Conservation (phyloP, 2,888 invertebrate genomes). For the Rhodophaea formosa region DNA sequence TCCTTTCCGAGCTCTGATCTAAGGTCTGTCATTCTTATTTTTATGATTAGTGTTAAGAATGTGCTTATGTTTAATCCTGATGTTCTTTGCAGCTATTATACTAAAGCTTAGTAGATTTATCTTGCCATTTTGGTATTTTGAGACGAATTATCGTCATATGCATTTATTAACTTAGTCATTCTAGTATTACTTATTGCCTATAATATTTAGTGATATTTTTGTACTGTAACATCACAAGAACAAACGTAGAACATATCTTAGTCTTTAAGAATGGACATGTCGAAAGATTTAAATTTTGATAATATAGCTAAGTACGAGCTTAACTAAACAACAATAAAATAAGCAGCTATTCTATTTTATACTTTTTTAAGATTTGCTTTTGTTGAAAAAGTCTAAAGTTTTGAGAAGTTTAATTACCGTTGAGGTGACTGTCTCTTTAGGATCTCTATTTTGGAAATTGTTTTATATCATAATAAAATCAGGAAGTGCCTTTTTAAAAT, state of each 20-base stretch:
- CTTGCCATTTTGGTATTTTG: slow-evolving; percentile 11
- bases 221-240: not conserved
- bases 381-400: not conserved
- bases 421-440: not conserved
- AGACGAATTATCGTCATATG: not conserved
- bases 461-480: not conserved
- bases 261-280: not conserved
- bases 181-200: not conserved
- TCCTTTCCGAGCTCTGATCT: not conserved
- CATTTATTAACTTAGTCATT: slow-evolving; percentile 13
- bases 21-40: not conserved
- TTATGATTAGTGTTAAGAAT: not conserved
- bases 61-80: not conserved
- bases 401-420: too few species aligned
- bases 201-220: slow-evolving; percentile 12
- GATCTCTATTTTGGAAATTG: not conserved
- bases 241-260: not conserved
- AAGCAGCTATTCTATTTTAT: not conserved
- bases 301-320: too few species aligned
- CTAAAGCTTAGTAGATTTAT: slow-evolving; percentile 9
- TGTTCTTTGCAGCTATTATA: slow-evolving; percentile 4
- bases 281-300: too few species aligned
- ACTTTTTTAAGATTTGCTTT: not conserved
- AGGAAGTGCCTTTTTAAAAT: not conserved
- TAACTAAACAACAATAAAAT: too few species aligned